Evolutionary conservation across 2,113 vertebrate species (phyloP).

Genomic region (Corythornis vintsioides): DNA sequence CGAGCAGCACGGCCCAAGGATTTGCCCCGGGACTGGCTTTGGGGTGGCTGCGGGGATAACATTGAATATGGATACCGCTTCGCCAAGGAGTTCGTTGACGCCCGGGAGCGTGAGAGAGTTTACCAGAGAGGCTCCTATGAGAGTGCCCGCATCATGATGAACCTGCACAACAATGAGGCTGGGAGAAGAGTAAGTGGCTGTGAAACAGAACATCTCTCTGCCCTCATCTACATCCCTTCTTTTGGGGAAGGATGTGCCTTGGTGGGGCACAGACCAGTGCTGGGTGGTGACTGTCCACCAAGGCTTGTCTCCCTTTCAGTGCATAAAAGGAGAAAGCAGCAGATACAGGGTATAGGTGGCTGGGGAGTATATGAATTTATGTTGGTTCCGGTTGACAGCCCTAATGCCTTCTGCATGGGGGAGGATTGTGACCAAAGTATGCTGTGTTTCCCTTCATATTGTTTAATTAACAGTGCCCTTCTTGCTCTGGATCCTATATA

Average conservation of each 20-base stretch:
- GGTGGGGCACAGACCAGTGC: fast-evolving
- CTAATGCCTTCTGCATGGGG: background rate
- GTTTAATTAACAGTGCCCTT: background rate
- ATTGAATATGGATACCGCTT: conserved; percentile 96
- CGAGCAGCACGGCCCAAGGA: conserved; percentile 91
- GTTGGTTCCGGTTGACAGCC: background rate
- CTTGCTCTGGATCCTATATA: background rate
- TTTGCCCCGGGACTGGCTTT: conserved; percentile 96
- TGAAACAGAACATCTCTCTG: fast-evolving
- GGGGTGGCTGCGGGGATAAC: conserved; percentile 98
- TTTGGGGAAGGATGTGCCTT: fast-evolving
- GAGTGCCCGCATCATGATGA: conserved; percentile 91
- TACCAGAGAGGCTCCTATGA: conserved; percentile 89
- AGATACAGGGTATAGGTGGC: background rate
- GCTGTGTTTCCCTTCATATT: background rate
- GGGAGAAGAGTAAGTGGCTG: conserved; percentile 87
- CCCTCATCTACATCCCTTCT: fast-evolving
- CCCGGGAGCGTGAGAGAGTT: conserved; percentile 93
- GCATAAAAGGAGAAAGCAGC: background rate
- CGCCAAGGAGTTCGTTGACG: conserved; percentile 96
- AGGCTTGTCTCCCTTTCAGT: background rate
- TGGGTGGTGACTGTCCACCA: fast-evolving
- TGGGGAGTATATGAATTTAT: background rate
- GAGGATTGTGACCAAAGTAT: background rate
- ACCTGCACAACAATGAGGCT: conserved; percentile 96